These are phyloP conservation scores for Caenorhabditis zanzibari DNA, from an alignment of 2,888 invertebrate genomes.

Conservation along the genomic window DNA sequence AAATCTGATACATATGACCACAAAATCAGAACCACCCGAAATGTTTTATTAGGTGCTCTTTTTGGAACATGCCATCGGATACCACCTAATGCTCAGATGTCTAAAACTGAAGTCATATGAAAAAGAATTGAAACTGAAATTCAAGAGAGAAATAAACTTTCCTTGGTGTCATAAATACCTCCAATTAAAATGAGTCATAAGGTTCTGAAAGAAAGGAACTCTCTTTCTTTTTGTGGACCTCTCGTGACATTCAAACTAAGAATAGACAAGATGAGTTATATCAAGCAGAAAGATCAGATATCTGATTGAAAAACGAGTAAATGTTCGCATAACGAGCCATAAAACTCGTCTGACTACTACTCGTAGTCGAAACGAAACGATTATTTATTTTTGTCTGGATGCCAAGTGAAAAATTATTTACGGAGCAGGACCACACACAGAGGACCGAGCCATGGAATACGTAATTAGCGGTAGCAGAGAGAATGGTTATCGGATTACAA, in stretches of 20 bases:
- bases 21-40: too few species aligned
- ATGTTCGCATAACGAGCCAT: slow-evolving; percentile 35
- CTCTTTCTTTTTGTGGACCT: background rate
- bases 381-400: slow-evolving; percentile 32
- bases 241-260: background rate
- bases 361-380: slow-evolving; percentile 5
- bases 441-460: slow-evolving; percentile 38
- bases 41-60: too few species aligned
- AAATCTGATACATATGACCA: too few species aligned
- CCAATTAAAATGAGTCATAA: too few species aligned
- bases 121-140: too few species aligned
- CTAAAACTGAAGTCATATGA: too few species aligned
- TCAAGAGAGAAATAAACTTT: too few species aligned
- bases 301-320: slow-evolving; percentile 42
- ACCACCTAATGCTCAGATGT: background rate
- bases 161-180: too few species aligned
- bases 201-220: too few species aligned
- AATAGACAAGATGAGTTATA: slow-evolving; percentile 2
- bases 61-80: too few species aligned
- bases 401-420: slow-evolving; percentile 34
- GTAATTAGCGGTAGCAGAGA: slow-evolving; percentile 55
- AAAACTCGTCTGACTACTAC: slow-evolving; percentile 12
- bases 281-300: slow-evolving; percentile 29
- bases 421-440: slow-evolving; percentile 13
- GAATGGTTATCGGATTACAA: slow-evolving; percentile 59